phyloP scores from a whole-genome alignment of 2,888 invertebrate species.

The Phoronis australis region DNA sequence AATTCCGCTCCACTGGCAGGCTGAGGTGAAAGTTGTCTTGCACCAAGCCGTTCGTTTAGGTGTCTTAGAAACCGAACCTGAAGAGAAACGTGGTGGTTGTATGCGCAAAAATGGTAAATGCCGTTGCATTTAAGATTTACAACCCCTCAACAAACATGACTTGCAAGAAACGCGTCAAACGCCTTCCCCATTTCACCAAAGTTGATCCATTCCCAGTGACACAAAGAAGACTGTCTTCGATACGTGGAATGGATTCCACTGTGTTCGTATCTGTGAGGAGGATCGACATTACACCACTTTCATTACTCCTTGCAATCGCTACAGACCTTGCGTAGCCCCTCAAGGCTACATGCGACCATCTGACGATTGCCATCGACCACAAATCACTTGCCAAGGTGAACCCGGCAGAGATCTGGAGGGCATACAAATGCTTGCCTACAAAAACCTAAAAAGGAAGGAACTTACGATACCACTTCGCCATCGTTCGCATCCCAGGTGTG shows the following conservation, averaged over 20 bases:
- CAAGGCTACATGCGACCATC: too few relatives aligned
- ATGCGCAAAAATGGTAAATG: conserved; percentile 19
- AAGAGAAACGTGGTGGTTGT: conserved; percentile 23
- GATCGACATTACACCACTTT: conserved; percentile 22
- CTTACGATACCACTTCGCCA: too few relatives aligned
- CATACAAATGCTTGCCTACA: too few relatives aligned
- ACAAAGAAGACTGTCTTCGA: conserved; percentile 14
- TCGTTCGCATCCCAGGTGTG: too few relatives aligned
- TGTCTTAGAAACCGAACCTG: conserved; percentile 19
- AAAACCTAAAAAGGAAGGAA: too few relatives aligned
- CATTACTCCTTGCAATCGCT: conserved; percentile 22
- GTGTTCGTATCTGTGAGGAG: conserved; percentile 14
- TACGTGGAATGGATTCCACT: too few relatives aligned
- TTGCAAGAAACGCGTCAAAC: conserved; percentile 20
- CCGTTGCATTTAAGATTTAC: conserved; percentile 19
- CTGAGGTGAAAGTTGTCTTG: conserved; percentile 22
- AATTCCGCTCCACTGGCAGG: conserved; percentile 28
- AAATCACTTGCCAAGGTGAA: too few relatives aligned
- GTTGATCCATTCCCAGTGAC: conserved; percentile 12
- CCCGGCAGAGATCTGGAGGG: too few relatives aligned
- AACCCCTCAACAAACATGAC: conserved; percentile 20
- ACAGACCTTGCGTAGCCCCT: conserved; percentile 18
- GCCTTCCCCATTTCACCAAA: conserved; percentile 21
- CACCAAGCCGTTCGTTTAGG: conserved; percentile 22
- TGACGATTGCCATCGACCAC: too few relatives aligned